These are phyloP conservation scores for Monoplex corrugatus DNA, from an alignment of 2,888 invertebrate species.

Conservation along the genomic window DNA sequence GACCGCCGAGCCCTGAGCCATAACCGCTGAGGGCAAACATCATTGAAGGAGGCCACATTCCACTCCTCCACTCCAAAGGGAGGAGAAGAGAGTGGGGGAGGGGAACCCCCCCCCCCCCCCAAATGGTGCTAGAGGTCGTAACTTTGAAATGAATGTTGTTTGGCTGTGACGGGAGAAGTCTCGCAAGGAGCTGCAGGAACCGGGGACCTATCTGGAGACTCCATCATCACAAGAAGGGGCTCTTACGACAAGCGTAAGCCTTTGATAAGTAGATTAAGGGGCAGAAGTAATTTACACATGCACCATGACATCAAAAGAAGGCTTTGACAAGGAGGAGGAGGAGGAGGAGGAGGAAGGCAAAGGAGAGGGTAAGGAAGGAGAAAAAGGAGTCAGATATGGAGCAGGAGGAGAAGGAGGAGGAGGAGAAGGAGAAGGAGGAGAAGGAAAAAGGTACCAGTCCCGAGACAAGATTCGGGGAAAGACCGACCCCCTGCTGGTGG, in stretches of 20 bases:
- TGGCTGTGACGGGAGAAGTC: constrained; percentile 6
- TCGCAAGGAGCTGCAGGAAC: background rate
- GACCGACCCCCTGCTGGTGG: background rate
- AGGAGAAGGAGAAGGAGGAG: background rate
- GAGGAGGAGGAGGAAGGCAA: background rate
- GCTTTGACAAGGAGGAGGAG: background rate
- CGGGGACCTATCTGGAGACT: constrained; percentile 17
- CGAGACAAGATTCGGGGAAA: background rate
- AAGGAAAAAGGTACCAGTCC: background rate
- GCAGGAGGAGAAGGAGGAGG: background rate
- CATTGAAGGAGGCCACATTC: background rate
- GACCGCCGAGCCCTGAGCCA: background rate
- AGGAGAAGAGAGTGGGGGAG: background rate
- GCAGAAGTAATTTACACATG: constrained; percentile 33
- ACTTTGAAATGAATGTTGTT: constrained; percentile 17
- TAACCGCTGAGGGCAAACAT: constrained; percentile 20
- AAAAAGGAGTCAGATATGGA: background rate
- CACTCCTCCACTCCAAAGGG: background rate
- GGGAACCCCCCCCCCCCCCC: background rate
- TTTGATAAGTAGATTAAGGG: constrained; percentile 43
- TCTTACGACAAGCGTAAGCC: constrained; percentile 29
- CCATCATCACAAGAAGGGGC: background rate
- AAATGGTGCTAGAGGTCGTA: constrained; percentile 8
- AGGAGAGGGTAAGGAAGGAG: background rate
- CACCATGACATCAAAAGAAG: constrained; percentile 37